These are phyloP conservation scores for Aepyceros melampus DNA, from an alignment of 2,113 vertebrate species.

Conservation along the genomic window DNA sequence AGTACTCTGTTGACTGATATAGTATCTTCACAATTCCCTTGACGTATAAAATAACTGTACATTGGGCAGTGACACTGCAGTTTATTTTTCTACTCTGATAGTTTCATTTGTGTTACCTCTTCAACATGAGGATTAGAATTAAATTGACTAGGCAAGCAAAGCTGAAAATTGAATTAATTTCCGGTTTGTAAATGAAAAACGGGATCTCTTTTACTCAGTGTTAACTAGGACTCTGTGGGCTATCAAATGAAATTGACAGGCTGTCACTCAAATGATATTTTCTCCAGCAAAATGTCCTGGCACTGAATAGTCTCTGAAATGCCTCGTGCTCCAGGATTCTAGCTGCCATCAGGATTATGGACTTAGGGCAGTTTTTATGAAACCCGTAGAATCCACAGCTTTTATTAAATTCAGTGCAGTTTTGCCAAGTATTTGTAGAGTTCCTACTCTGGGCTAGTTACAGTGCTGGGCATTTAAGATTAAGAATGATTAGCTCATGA, in stretches of 20 bases:
- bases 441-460: background rate
- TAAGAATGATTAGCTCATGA: background rate
- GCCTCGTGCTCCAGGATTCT: background rate
- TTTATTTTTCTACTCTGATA: background rate
- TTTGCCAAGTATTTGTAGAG: background rate
- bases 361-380: background rate
- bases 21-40: background rate
- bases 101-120: conserved; percentile 3
- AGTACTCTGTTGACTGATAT: background rate
- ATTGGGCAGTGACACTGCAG: background rate
- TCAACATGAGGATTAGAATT: background rate
- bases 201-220: background rate
- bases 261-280: conserved; percentile 34
- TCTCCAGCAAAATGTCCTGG: background rate
- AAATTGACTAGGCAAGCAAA: conserved; percentile 32
- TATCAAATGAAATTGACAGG: background rate
- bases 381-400: background rate
- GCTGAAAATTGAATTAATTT: conserved; percentile 59
- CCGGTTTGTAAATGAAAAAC: conserved; percentile 50
- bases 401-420: background rate
- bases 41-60: background rate
- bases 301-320: conserved; percentile 21
- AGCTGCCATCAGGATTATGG: background rate
- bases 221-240: conserved; percentile 21
- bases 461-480: background rate